Base-by-base conservation (phyloP, 2,113 vertebrate genomes). In the Platysternon megacephalum region DNA sequence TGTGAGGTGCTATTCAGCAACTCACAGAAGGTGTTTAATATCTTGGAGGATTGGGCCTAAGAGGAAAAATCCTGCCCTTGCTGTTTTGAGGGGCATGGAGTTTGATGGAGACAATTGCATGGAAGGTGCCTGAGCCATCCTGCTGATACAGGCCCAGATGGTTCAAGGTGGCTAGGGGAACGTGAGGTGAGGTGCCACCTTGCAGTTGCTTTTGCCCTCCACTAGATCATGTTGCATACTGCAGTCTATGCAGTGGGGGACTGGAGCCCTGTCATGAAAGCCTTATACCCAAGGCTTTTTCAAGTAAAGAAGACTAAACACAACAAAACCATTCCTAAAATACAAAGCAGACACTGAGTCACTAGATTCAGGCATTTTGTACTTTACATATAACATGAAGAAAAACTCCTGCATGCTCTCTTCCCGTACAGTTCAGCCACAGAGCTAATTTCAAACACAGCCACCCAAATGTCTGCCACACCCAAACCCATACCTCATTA, bases 381-480 rank as follows among this genome's bases (percentile, higher is more conserved):
- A 58, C 86, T 78, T 83, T 46, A 8, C 81, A 32, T 83, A 80
- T 1, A 32, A 39, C 26, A 84, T 72, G 83, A 89, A 87, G 90
- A 95, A 81, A 91, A 94, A 84, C 7, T 91, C 91, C 79, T 86
- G 35, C 22, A 46, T 80, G 49, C 61, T 52, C 61, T 85, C 88
- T 87, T 84, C 82, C 86, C 76, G 82, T 91, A 68, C 79, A 48
- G 39, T 91, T 94, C 78, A 86, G 26, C 68, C 3, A 1, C 55
- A 32, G 39, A 92, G 11, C 39, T 95, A 56, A 84, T 96, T 97
- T 94, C 88, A 95, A 87, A 89, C 78, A 83, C 89, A 95, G 85
- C 91, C 90, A 95, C 95, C 89, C 85, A 83, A 29, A 6, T 56
- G 46, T 81, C 85, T 58, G 93, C 92, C 93, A 95, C 88, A 93